These are phyloP conservation scores for Pandemis cinnamomeana DNA, from an alignment of 2,888 invertebrate genomes.

Conservation along the genomic window DNA sequence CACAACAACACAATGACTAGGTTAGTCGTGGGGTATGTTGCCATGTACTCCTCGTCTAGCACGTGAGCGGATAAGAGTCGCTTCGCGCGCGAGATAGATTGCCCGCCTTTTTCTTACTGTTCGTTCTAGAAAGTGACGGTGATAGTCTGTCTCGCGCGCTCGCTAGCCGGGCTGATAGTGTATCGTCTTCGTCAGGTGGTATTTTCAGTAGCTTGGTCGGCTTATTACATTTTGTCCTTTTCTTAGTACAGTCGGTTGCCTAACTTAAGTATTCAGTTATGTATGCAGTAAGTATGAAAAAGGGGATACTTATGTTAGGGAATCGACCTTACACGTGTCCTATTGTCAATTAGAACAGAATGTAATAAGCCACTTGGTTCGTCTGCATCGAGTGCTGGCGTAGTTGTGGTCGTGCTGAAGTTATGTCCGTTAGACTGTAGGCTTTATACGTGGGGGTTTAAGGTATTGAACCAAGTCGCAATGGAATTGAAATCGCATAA, in stretches of 20 bases:
- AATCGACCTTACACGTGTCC: background rate
- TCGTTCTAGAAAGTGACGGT: too few relatives aligned
- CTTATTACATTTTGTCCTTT: background rate
- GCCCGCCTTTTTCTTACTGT: too few relatives aligned
- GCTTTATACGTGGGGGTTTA: slow-evolving; percentile 19
- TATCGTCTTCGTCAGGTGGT: slow-evolving; percentile 10
- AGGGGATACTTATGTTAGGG: too few relatives aligned
- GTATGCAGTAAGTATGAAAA: too few relatives aligned
- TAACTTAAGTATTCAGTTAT: too few relatives aligned
- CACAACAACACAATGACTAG: slow-evolving; percentile 81
- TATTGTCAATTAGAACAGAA: background rate
- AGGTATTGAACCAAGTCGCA: background rate
- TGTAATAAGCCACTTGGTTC: background rate
- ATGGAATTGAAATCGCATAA: background rate
- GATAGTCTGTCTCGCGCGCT: too few relatives aligned
- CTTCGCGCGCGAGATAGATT: too few relatives aligned
- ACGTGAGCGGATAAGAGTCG: too few relatives aligned
- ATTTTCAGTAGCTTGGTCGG: slow-evolving; percentile 14
- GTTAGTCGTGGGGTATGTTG: slow-evolving; percentile 60
- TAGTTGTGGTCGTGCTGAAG: slow-evolving; percentile 19
- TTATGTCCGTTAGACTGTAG: background rate
- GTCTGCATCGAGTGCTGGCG: background rate
- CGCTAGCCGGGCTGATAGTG: too few relatives aligned
- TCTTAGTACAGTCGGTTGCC: background rate
- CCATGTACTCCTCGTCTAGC: slow-evolving; percentile 6